Evolutionary conservation across 2,113 vertebrate species (phyloP).

Genomic region (Tragelaphus strepsiceros): DNA sequence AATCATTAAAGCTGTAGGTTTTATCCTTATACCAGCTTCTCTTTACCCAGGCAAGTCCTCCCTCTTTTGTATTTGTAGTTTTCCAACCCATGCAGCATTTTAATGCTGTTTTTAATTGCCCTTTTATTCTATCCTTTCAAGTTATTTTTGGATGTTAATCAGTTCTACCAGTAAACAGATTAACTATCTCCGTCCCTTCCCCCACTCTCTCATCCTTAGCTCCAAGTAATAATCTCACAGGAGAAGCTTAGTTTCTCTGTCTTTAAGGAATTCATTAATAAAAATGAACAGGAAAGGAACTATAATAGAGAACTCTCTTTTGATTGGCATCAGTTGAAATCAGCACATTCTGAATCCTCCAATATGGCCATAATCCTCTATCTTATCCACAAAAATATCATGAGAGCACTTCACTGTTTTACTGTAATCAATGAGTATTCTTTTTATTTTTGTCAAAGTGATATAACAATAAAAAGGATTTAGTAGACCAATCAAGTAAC

Average conservation of each 20-base stretch:
- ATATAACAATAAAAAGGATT: not conserved
- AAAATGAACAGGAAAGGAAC: not conserved
- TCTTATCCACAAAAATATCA: not conserved
- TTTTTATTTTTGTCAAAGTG: not conserved
- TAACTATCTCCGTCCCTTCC: not conserved
- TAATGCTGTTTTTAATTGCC: not conserved
- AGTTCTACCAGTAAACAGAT: not conserved
- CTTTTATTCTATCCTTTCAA: not conserved
- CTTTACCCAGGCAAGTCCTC: not conserved
- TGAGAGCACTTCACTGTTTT: not conserved
- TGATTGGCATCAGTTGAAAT: not conserved
- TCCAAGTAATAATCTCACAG: not conserved
- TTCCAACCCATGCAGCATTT: not conserved
- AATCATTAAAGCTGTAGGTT: not conserved
- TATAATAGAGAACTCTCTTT: not conserved
- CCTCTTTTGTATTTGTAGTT: not conserved
- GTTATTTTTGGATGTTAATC: constrained; percentile 18
- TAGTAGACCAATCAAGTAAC: not conserved
- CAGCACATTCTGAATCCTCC: not conserved
- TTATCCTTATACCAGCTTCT: not conserved
- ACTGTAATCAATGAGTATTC: not conserved
- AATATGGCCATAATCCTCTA: not conserved
- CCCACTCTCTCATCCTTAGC: not conserved
- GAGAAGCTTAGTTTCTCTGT: not conserved
- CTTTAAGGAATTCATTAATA: not conserved